phyloP scores from a whole-genome alignment of 92 coral and sea anemone species.

The Porites evermanni region DNA sequence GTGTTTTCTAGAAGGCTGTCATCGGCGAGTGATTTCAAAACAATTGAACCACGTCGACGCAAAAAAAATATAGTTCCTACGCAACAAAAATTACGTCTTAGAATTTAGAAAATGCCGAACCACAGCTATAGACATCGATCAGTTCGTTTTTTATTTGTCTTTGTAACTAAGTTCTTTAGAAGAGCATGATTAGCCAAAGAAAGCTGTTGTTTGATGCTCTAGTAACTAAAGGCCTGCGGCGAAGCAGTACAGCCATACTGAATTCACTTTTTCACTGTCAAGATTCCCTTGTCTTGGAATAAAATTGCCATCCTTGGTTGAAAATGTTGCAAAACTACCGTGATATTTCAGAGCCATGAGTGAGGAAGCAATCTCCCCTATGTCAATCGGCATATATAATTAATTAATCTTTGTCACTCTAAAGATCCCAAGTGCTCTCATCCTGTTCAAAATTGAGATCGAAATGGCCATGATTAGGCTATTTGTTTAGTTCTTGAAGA shows the following conservation, averaged over 20 bases:
- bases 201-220: conserved; percentile 10
- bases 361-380: not conserved
- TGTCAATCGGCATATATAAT: conserved; percentile 61
- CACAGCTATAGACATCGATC: not conserved
- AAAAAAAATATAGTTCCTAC: conserved; percentile 26
- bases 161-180: conserved; percentile 65
- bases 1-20: not conserved
- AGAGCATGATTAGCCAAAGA: conserved; percentile 42
- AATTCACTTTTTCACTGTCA: not conserved
- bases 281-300: not conserved
- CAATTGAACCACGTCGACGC: not conserved
- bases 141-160: conserved; percentile 52
- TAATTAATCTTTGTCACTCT: conserved; percentile 58
- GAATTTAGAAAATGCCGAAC: conserved; percentile 7
- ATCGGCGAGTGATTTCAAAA: not conserved
- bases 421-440: conserved; percentile 42
- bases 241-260: not conserved
- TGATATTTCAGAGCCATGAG: not conserved
- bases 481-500: conserved; percentile 53
- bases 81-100: conserved; percentile 21
- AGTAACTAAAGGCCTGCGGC: not conserved
- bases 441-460: conserved; percentile 55
- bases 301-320: not conserved
- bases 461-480: conserved; percentile 46
- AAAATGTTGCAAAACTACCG: not conserved